Evolutionary conservation across 2,888 invertebrate genomes (phyloP).

Genomic region (Penaeus monodon): DNA sequence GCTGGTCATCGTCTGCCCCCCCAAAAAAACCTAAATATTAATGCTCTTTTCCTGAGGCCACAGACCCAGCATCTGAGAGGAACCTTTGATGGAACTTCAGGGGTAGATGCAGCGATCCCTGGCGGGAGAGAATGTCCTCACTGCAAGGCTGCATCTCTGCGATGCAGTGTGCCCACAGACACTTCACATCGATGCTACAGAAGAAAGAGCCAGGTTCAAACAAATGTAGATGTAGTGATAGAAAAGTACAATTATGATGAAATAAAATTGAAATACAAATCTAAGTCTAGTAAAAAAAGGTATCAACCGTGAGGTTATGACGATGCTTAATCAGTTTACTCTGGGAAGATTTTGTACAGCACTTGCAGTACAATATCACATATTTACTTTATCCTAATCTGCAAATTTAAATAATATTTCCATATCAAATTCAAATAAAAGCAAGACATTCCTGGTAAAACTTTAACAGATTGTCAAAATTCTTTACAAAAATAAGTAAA

Average conservation of each 20-base stretch:
- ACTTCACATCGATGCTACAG: slow-evolving; percentile 53
- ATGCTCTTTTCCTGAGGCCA: slow-evolving; percentile 17
- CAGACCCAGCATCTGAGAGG: slow-evolving; percentile 6
- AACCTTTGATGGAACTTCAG: neutral
- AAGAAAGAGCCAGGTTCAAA: no score
- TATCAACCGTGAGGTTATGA: no score
- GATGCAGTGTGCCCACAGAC: slow-evolving; percentile 46
- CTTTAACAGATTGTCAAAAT: no score
- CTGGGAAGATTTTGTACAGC: no score
- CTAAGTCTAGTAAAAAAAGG: no score
- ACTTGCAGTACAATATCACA: neutral
- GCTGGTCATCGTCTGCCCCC: slow-evolving; percentile 39
- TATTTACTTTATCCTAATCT: neutral
- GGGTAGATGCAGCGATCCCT: slow-evolving; percentile 1
- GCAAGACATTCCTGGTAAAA: neutral
- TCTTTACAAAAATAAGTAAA: no score
- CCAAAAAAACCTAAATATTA: slow-evolving; percentile 55
- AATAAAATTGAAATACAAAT: no score
- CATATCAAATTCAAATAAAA: no score
- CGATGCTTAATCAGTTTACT: no score
- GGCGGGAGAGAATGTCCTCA: slow-evolving; percentile 16
- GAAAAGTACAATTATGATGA: no score
- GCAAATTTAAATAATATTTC: no score
- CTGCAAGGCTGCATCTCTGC: slow-evolving; percentile 49
- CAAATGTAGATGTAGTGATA: no score